Conservation (phyloP, 2,113 vertebrate species). For the Barnardius zonarius region DNA sequence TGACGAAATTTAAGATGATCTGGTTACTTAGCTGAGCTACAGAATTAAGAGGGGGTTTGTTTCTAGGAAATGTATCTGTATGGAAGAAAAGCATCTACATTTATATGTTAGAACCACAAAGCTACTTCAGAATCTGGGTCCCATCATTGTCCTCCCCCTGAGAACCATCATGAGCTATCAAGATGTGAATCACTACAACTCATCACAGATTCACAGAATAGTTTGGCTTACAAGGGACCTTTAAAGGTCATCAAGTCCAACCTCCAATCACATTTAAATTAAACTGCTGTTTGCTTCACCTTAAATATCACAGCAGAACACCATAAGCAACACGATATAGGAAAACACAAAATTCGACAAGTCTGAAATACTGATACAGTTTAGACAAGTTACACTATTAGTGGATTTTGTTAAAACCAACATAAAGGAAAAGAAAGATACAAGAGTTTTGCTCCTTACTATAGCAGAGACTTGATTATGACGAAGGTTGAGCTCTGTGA, state of each 20-base stretch:
- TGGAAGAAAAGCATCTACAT: not conserved
- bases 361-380: not conserved
- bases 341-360: not conserved
- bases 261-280: not conserved
- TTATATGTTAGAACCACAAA: not conserved
- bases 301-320: not conserved
- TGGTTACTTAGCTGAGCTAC: not conserved
- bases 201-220: not conserved
- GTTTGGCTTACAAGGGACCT: not conserved
- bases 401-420: not conserved
- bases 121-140: not conserved
- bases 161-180: not conserved
- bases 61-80: not conserved
- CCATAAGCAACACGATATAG: fast-evolving
- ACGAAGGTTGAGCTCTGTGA: constrained; percentile 89
- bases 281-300: not conserved
- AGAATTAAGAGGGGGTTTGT: not conserved
- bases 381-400: not conserved
- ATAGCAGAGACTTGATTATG: constrained; percentile 86
- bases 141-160: fast-evolving
- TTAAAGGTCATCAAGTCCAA: not conserved
- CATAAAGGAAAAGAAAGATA: not conserved
- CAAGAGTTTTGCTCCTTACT: constrained; percentile 76
- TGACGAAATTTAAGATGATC: not conserved
- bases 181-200: not conserved